These are phyloP conservation scores for Ladona fulva DNA, from an alignment of 1,140 invertebrate species.

Conservation along the genomic window DNA sequence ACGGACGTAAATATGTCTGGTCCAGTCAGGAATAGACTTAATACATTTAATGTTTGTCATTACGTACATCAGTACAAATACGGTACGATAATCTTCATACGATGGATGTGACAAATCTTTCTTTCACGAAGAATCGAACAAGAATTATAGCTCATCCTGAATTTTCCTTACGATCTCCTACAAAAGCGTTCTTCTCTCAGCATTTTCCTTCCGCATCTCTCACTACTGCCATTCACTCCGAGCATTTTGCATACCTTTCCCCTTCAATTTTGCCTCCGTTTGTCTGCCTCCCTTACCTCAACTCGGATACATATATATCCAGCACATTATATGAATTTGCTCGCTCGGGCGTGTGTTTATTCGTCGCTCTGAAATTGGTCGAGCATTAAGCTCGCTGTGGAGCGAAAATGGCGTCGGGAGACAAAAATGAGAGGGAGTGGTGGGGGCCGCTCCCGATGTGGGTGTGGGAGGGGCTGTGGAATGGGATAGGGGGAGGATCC, in stretches of 20 bases:
- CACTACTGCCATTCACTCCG: neutral
- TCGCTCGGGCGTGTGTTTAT: neutral
- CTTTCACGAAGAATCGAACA: no score
- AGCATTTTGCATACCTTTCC: neutral
- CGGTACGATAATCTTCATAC: no score
- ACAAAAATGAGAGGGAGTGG: neutral
- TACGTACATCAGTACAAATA: no score
- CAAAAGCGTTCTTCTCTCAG: neutral
- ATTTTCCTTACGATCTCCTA: neutral
- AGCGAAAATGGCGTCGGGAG: neutral
- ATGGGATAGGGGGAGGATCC: neutral
- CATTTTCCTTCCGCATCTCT: neutral
- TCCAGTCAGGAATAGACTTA: no score
- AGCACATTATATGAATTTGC: neutral
- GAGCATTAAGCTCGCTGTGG: neutral
- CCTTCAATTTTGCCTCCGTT: neutral
- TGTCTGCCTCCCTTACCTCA: neutral
- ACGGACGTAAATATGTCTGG: no score
- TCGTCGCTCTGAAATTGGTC: neutral
- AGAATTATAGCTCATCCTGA: no score
- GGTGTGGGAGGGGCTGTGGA: neutral
- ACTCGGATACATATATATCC: neutral
- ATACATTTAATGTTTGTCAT: no score
- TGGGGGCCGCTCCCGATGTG: neutral
- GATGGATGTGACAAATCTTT: no score